Base-by-base conservation (phyloP, 1,140 invertebrate species). In the Neodiprion lecontei region DNA sequence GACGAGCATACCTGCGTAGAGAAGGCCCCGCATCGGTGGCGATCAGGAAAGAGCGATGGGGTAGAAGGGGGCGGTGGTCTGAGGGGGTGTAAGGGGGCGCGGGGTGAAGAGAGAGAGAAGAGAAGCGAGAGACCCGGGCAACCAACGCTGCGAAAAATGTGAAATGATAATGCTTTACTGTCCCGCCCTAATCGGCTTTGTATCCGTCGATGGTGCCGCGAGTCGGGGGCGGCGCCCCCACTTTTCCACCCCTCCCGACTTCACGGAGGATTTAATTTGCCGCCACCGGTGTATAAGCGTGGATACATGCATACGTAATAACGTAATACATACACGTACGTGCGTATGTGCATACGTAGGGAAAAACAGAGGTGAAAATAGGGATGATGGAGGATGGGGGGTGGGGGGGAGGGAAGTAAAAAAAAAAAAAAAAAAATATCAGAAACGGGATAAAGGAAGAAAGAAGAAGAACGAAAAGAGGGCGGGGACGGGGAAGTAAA, bases 261-360 rank as follows among this genome's bases (percentile, higher is more conserved):
- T 78, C 80, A 79, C 78, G 75, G 80, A 82, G 83, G 83, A 85
- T 85, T 86, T 86, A 85, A 85, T 85, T 86, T 83, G 82, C 85
- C 83, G 84, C 79, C 80, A 81, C 79, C 81, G 79, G 80, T 80
- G 79, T 40, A 40, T 40, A 5, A 40, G 28, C 28, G 28, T 5
- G 28, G 28, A 5, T 40, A 40, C 1, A 40, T 40, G 5, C 5
- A 40, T 40, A 40, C 5, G 4, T 40, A 40, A 40, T 40, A 40
- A 40, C 5, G 5, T 40, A 40, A 40, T 40, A 40, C 28, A 40
- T 5, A 40, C 28, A 40, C 5, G 28, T 5, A 40, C 5, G 28
- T 3, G 5, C 5, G 5, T 5, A 40, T 40, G 28, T 40, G 28
- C 28, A 40, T 40, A 40, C 28, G 5, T 40, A 40, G 28, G 28